Evolutionary conservation across 2,113 vertebrate species (phyloP).

Genomic region (Myiagra hebetior): DNA sequence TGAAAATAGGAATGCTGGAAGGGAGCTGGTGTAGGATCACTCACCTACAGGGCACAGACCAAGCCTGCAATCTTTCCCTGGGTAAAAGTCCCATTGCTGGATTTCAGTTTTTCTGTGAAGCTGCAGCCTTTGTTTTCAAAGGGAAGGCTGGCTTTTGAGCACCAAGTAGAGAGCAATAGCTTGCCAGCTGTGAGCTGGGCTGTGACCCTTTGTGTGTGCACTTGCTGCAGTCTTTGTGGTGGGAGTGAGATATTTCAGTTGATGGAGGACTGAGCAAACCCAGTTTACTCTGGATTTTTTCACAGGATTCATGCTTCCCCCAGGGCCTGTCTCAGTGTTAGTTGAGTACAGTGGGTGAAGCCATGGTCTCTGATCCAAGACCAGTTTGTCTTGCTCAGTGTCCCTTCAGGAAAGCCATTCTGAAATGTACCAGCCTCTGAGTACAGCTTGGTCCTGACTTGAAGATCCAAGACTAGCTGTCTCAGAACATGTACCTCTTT

Average conservation of each 20-base stretch:
- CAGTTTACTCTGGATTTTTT: neutral
- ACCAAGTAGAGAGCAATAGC: neutral
- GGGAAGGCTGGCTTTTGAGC: neutral
- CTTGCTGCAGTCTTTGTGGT: neutral
- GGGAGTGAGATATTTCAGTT: neutral
- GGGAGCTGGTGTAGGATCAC: neutral
- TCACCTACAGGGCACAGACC: neutral
- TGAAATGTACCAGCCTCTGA: neutral
- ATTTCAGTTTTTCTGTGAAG: neutral
- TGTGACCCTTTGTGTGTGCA: neutral
- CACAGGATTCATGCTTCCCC: neutral
- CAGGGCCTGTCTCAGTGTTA: neutral
- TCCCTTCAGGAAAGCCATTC: neutral
- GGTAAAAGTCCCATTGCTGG: neutral
- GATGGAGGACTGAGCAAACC: neutral
- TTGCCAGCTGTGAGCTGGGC: neutral
- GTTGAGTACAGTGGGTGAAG: neutral
- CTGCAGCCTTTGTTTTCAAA: neutral
- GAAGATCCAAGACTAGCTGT: neutral
- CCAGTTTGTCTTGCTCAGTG: neutral
- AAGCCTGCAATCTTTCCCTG: neutral
- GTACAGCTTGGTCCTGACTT: neutral
- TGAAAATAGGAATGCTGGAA: constrained; percentile 20
- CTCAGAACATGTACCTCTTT: neutral
- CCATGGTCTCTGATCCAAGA: neutral